Percentiles rank a stretch among this genome's conserved stretches.
Conservation (phyloP, 1,140 invertebrate species). For the Marisa cornuarietis region DNA sequence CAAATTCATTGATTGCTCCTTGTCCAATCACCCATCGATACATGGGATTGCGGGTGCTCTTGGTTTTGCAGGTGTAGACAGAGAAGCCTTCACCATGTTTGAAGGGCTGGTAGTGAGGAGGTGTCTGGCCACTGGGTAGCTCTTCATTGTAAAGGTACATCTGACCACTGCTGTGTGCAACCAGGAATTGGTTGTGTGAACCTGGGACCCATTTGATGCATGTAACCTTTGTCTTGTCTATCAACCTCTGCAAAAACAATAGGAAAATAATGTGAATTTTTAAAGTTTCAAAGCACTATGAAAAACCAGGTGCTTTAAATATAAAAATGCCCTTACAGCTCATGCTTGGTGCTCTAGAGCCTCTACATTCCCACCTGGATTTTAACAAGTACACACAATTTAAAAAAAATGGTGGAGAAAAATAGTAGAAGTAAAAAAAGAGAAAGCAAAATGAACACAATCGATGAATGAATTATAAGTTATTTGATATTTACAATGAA, state of each 20-base stretch:
- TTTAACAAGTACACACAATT: too few species aligned
- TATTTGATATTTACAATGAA: too few species aligned
- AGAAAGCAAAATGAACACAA: too few species aligned
- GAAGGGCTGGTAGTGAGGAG: slow-evolving; percentile 90
- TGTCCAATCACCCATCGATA: slow-evolving; percentile 76
- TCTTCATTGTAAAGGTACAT: slow-evolving; percentile 98
- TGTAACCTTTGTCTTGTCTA: slow-evolving; percentile 98
- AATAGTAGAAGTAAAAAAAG: too few species aligned
- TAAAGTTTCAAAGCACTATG: background rate
- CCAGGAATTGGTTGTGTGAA: slow-evolving; percentile 91
- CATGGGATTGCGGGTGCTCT: slow-evolving; percentile 93
- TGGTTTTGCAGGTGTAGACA: slow-evolving; percentile 95
- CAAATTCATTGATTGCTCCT: slow-evolving; percentile 94
- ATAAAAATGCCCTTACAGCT: too few species aligned
- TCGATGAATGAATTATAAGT: too few species aligned
- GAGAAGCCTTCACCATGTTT: slow-evolving; percentile 95
- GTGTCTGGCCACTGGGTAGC: slow-evolving; percentile 82
- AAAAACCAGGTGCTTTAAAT: background rate
- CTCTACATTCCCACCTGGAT: too few species aligned
- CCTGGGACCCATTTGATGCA: slow-evolving; percentile 97
- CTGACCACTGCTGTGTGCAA: slow-evolving; percentile 95
- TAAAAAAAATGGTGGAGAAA: too few species aligned
- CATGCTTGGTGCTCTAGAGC: too few species aligned
- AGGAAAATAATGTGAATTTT: slow-evolving; percentile 4
- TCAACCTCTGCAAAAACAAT: slow-evolving; percentile 81